Evolutionary conservation across 2,888 invertebrate genomes (phyloP).

Genomic region (Meteorus colon): DNA sequence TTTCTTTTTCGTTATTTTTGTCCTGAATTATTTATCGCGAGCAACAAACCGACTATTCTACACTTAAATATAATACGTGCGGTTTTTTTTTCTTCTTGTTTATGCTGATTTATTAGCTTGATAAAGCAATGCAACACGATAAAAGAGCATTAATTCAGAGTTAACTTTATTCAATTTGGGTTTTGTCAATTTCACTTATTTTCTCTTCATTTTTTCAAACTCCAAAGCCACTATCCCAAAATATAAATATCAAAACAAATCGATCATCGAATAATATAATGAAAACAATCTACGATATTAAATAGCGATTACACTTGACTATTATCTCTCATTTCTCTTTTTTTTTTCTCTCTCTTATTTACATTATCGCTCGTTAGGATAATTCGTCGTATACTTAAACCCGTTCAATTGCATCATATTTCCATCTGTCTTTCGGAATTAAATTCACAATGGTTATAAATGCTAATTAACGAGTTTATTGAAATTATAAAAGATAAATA

Average conservation of each 20-base stretch:
- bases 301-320: conserved; percentile 6
- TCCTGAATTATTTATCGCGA: conserved; percentile 21
- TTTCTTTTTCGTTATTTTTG: conserved; percentile 8
- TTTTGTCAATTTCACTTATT: conserved; percentile 11
- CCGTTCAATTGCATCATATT: background rate
- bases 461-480: background rate
- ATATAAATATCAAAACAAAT: background rate
- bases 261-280: background rate
- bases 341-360: background rate
- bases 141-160: background rate
- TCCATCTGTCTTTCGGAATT: background rate
- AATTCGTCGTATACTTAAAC: conserved; percentile 12
- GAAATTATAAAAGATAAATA: background rate
- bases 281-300: background rate
- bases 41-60: conserved; percentile 56
- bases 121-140: conserved; percentile 47
- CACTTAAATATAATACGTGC: conserved; percentile 48
- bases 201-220: background rate
- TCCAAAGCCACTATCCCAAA: conserved; percentile 31
- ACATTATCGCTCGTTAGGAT: background rate
- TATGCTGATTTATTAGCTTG: conserved; percentile 37
- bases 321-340: background rate
- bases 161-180: conserved; percentile 10
- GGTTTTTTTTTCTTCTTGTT: conserved; percentile 14
- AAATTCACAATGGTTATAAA: background rate